These are phyloP conservation scores for Nothobranchius furzeri DNA, from an alignment of 2,113 vertebrate species.

Conservation along the genomic window DNA sequence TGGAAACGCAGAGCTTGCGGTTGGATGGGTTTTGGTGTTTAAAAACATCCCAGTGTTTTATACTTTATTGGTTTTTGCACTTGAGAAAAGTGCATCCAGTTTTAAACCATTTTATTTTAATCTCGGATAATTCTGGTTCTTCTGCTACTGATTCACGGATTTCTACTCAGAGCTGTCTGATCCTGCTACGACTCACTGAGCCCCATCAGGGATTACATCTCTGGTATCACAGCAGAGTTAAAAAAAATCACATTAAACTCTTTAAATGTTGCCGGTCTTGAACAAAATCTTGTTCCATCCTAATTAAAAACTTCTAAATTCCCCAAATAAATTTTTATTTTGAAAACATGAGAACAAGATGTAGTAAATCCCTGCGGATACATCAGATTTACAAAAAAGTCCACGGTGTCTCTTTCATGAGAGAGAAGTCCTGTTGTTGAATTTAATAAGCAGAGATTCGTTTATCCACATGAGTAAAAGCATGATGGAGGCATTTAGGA, in stretches of 20 bases:
- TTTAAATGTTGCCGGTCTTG: background rate
- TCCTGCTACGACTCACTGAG: constrained; percentile 50
- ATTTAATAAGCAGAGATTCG: background rate
- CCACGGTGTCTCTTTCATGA: too few relatives aligned
- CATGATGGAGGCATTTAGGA: too few relatives aligned
- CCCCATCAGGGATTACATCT: constrained; percentile 39
- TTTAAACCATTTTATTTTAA: constrained; percentile 3
- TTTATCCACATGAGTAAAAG: background rate
- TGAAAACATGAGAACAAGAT: constrained; percentile 1
- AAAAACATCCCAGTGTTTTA: background rate
- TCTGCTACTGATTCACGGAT: constrained; percentile 48
- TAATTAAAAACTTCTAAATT: too few relatives aligned
- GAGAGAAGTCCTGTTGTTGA: background rate
- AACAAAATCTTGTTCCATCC: background rate
- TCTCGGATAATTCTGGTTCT: constrained; percentile 21
- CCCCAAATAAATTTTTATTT: constrained; percentile 11
- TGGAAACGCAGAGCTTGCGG: constrained; percentile 71
- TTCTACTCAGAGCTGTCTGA: constrained; percentile 33
- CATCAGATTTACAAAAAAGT: too few relatives aligned
- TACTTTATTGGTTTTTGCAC: constrained; percentile 2
- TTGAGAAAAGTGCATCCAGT: background rate
- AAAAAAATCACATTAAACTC: background rate
- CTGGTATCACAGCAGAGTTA: constrained; percentile 4
- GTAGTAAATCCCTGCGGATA: background rate
- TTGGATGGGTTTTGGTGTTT: constrained; percentile 11